Evolutionary conservation across 2,797 vertebrate species (phyloP), one percentile per base, ranked within the genome.

Genomic region (Fistularia commersonii): DNA sequence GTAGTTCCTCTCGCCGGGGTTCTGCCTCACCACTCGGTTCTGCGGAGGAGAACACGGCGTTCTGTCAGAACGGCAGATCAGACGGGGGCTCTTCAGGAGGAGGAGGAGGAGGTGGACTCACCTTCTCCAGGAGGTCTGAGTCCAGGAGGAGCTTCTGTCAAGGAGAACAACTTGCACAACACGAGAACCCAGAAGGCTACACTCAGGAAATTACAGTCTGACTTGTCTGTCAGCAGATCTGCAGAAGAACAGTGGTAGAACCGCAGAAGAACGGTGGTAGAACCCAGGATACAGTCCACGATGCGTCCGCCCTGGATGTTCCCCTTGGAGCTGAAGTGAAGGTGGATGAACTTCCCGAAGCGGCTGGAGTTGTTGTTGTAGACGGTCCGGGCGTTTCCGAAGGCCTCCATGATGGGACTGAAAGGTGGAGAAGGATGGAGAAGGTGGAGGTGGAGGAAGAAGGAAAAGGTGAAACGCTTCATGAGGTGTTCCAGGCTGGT

Each of bases 351-450:
- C 90, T 98, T 98, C 78, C 97, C 97, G 6, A 99, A 98, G 61
- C 97, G 95, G 72, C 95, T 98, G 6, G 97, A 99, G 90, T 99
- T 98, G 91, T 94, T 98, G 88, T 99, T 99, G 90, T 98, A 93
- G 75, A 97, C 93, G 0, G 97, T 99, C 83, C 94, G 95, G 0
- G 97, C 95, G 0, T 99, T 98, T 63, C 97, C 97, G 2, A 99
- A 98, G 8, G 95, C 95, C 83, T 99, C 97, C 96, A 99, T 95
- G 86, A 99, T 96, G 31, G 97, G 97, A 77, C 97, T 99, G 69
- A 49, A 0, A 11, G 38, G 12, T 6, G 3, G 12, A 11, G 7
- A 48, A 40, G 9, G 9, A 41, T 13, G 6, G 34, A 8, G 6
- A 6, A 35, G 6, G 8, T 35, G 34, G 34, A 35, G 34, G 34